These are phyloP conservation scores for Trachelipus rathkii DNA, from an alignment of 1,140 invertebrate genomes.

Conservation along the genomic window DNA sequence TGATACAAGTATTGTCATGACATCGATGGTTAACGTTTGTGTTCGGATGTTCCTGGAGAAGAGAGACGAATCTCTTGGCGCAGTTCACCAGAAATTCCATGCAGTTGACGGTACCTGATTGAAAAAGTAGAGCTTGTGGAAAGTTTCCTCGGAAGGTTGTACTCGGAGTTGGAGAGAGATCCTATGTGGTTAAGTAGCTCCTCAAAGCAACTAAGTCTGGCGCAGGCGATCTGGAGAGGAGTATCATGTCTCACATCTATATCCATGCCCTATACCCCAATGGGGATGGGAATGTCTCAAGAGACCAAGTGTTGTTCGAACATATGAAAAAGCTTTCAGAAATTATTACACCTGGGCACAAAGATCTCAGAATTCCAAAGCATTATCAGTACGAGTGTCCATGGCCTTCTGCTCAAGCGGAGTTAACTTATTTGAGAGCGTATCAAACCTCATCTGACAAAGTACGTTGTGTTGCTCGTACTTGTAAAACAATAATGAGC, in stretches of 20 bases:
- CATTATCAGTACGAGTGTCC: conserved; percentile 82
- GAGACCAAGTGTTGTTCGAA: too few species aligned
- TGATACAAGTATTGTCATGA: conserved; percentile 32
- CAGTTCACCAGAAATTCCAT: conserved; percentile 63
- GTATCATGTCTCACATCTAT: conserved; percentile 80
- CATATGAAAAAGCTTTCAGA: too few species aligned
- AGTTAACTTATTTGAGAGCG: conserved; percentile 84
- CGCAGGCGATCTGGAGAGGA: conserved; percentile 55
- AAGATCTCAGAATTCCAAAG: too few species aligned
- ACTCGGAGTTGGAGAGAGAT: conserved; percentile 63
- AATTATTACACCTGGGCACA: too few species aligned
- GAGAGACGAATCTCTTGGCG: conserved; percentile 55
- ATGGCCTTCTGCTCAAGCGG: conserved; percentile 93
- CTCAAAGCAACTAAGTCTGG: conserved; percentile 49
- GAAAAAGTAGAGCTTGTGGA: conserved; percentile 72
- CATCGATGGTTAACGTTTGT: conserved; percentile 71
- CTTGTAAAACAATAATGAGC: conserved; percentile 83
- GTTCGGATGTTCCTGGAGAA: conserved; percentile 73
- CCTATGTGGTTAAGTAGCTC: conserved; percentile 58
- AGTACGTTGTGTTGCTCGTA: conserved; percentile 78
- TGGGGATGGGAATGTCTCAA: conserved; percentile 86
- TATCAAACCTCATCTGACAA: conserved; percentile 93
- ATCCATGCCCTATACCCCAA: conserved; percentile 92
- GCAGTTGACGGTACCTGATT: conserved; percentile 67
- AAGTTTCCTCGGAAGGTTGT: conserved; percentile 61